Evolutionary conservation across 2,888 invertebrate genomes (phyloP), one percentile per base, ranked within the genome.

Genomic region (Lepidochrysops patricia): DNA sequence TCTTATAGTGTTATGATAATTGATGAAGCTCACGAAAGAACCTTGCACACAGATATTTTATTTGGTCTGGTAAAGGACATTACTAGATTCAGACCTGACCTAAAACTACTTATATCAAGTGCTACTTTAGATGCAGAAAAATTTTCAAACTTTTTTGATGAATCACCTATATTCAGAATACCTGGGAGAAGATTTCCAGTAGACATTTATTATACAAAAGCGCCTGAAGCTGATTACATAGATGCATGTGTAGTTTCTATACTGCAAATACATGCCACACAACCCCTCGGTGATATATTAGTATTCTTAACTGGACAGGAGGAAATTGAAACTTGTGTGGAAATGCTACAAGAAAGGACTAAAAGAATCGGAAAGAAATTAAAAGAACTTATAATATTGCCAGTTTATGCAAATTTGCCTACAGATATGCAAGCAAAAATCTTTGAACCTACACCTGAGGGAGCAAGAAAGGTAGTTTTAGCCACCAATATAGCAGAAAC

Each of bases 401-500:
- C 99, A 0, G 97, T 99, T 23, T 99, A 99, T 87, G 97, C 99
- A 1, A 99, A 99, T 87, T 90, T 99, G 54, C 99, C 99, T 0
- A 98, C 98, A 72, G 99, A 99, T 71, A 96, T 99, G 96, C 99
- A 99, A 84, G 96, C 98, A 2, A 98, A 98, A 84, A 99, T 99
- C 72, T 99, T 99, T 84, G 97, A 98, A 71, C 98, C 98, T 0
- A 99, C 99, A 0, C 99, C 99, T 43, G 96, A 96, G 6, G 96
- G 97, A 64, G 98, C 99, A 0, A 91, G 99, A 63, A 99, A 99
- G 91, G 97, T 99, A 9, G 95, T 99, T 6, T 84, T 99, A 52
- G 99, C 99, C 0, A 99, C 99, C 15, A 99, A 99, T 76, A 99
- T 99, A 73, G 99, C 99, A 0, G 99, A 99, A 89, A 99, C 99